phyloP scores from a whole-genome alignment of 2,797 vertebrate species.

The Chiroxiphia lanceolata region DNA sequence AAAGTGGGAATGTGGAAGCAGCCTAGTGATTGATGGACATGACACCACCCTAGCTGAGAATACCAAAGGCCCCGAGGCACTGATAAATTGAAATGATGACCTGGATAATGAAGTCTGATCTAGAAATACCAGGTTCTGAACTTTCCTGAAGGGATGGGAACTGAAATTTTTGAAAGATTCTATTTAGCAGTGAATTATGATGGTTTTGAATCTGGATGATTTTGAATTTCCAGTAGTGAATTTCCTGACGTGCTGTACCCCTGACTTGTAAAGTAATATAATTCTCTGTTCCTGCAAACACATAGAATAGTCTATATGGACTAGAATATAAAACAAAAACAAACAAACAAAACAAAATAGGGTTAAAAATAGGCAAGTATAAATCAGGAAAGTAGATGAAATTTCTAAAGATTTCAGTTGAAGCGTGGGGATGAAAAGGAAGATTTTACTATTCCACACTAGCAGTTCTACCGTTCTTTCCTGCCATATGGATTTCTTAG shows the following conservation, averaged over 20 bases:
- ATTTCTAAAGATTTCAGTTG: neutral
- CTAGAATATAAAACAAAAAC: neutral
- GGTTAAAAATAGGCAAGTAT: neutral
- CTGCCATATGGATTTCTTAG: slow-evolving; percentile 28
- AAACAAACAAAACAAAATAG: neutral
- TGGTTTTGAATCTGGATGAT: slow-evolving; percentile 3
- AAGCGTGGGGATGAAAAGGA: neutral
- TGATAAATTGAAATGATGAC: slow-evolving; percentile 69
- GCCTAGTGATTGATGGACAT: slow-evolving; percentile 55
- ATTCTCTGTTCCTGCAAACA: neutral
- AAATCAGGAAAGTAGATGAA: neutral
- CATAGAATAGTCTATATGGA: neutral
- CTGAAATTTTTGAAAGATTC: slow-evolving; percentile 35
- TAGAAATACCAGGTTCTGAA: slow-evolving; percentile 51
- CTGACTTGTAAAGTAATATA: neutral
- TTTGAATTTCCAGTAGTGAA: slow-evolving; percentile 45
- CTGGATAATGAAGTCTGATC: slow-evolving; percentile 61
- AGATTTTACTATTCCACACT: neutral
- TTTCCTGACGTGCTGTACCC: neutral
- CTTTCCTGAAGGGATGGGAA: slow-evolving; percentile 20
- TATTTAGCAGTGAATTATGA: slow-evolving; percentile 41
- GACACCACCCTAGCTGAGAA: slow-evolving; percentile 43
- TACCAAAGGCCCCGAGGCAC: slow-evolving; percentile 38
- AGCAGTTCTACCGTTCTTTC: neutral
- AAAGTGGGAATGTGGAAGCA: slow-evolving; percentile 16